Conservation (phyloP, 2,888 invertebrate species). For the Villa cingulata region DNA sequence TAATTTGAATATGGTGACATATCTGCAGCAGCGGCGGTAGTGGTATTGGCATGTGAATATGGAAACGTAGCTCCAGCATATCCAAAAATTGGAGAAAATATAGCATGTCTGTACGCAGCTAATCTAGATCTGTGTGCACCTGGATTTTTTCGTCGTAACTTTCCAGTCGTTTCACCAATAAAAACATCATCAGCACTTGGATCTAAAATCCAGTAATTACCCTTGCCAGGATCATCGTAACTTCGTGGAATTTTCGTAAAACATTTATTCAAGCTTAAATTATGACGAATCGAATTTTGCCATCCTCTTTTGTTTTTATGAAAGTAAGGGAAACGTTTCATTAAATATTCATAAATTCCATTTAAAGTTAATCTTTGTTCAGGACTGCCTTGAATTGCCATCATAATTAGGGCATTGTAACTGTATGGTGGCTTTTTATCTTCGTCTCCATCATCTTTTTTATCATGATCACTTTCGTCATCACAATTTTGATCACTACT, state of each 20-base stretch:
- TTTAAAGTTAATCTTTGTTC: slow-evolving; percentile 87
- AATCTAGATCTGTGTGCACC: slow-evolving; percentile 77
- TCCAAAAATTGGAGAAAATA: slow-evolving; percentile 26
- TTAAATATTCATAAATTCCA: slow-evolving; percentile 97
- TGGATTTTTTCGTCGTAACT: slow-evolving; percentile 79
- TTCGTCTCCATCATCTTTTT: slow-evolving; percentile 22
- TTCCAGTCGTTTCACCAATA: slow-evolving; percentile 95
- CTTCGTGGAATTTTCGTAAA: slow-evolving; percentile 94
- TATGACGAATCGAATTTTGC: slow-evolving; percentile 98
- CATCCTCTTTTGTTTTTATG: slow-evolving; percentile 91
- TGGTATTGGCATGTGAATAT: too few species aligned
- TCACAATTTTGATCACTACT: slow-evolving; percentile 20
- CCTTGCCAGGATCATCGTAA: slow-evolving; percentile 98
- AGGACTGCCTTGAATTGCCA: slow-evolving; percentile 94
- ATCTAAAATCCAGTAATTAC: slow-evolving; percentile 99
- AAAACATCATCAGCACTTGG: slow-evolving; percentile 97
- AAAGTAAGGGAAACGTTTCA: slow-evolving; percentile 96
- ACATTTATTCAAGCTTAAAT: slow-evolving; percentile 93
- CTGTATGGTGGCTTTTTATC: slow-evolving; percentile 92
- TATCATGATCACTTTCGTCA: slow-evolving; percentile 14
- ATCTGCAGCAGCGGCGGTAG: slow-evolving; percentile 24
- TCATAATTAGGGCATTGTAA: slow-evolving; percentile 98
- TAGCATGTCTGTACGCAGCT: slow-evolving; percentile 70
- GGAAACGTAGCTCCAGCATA: slow-evolving; percentile 16
- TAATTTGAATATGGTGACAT: slow-evolving; percentile 11